phyloP scores from a whole-genome alignment of 2,113 vertebrate genomes.

The Anhinga rufa region DNA sequence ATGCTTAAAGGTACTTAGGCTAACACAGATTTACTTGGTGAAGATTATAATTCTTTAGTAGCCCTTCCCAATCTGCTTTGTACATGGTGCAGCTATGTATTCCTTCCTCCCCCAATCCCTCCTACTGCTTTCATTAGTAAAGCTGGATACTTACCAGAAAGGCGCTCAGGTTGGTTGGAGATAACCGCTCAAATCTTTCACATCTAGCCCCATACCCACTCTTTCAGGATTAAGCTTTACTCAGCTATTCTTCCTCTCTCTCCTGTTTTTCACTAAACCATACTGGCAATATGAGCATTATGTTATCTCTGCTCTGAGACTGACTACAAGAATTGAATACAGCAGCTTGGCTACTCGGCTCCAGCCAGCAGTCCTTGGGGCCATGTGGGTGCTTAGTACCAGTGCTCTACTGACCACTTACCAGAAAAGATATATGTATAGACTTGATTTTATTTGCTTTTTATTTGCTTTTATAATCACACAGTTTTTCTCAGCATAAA shows the following conservation, averaged over 20 bases:
- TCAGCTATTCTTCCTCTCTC: not conserved
- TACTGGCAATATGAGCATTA: accelerated
- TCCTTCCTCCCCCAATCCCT: not conserved
- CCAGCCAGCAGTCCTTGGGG: not conserved
- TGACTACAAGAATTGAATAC: not conserved
- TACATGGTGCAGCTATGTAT: accelerated
- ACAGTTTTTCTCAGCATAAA: not conserved
- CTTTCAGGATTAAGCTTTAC: not conserved
- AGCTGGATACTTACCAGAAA: no score
- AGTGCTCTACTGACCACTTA: not conserved
- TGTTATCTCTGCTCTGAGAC: not conserved
- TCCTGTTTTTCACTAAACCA: not conserved
- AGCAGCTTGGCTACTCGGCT: not conserved
- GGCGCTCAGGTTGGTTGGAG: not conserved
- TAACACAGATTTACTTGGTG: not conserved
- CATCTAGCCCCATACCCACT: not conserved
- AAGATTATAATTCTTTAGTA: not conserved
- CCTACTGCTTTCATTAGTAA: not conserved
- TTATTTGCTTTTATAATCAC: not conserved
- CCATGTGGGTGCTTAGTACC: not conserved
- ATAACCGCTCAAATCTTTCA: not conserved
- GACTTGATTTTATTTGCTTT: not conserved
- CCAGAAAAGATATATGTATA: not conserved
- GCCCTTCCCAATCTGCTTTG: not conserved
- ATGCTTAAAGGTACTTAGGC: not conserved